phyloP scores from a whole-genome alignment of 53 echinoderm and acorn worm species.

The Luidia sarsii region DNA sequence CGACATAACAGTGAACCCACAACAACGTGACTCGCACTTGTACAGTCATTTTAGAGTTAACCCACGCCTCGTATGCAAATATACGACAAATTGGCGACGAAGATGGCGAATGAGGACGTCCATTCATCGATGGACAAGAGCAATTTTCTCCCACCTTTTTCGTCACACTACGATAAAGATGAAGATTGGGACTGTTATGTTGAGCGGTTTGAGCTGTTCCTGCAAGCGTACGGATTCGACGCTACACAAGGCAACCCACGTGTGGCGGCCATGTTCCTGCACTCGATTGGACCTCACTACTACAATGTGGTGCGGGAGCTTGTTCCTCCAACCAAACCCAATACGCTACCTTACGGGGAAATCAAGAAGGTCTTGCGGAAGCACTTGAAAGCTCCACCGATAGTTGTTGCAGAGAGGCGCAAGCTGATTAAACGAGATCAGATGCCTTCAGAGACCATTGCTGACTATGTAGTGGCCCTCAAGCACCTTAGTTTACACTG shows the following conservation, averaged over 20 bases:
- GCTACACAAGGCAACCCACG: not conserved
- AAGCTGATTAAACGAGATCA: constrained; percentile 57
- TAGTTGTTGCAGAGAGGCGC: constrained; percentile 42
- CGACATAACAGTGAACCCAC: too few species aligned
- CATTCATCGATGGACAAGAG: too few species aligned
- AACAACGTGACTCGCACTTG: too few species aligned
- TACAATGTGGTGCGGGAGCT: not conserved
- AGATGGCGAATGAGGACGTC: not conserved
- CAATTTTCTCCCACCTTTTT: constrained; percentile 24
- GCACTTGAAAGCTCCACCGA: constrained; percentile 41
- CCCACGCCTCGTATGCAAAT: too few species aligned
- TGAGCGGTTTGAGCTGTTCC: constrained; percentile 3
- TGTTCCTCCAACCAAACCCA: not conserved
- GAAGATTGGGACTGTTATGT: constrained; percentile 24
- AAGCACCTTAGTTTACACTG: constrained; percentile 51
- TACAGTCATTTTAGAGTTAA: too few species aligned
- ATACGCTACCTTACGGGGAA: not conserved
- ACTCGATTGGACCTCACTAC: constrained; percentile 7
- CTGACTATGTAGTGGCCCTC: constrained; percentile 50
- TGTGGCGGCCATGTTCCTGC: not conserved
- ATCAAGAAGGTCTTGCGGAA: not conserved
- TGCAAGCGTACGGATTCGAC: not conserved
- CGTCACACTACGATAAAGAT: not conserved
- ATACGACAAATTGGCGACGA: not conserved
- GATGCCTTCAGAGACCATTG: constrained; percentile 8